Base-by-base conservation (phyloP, 2,113 vertebrate species). In the Neotoma lepida region DNA sequence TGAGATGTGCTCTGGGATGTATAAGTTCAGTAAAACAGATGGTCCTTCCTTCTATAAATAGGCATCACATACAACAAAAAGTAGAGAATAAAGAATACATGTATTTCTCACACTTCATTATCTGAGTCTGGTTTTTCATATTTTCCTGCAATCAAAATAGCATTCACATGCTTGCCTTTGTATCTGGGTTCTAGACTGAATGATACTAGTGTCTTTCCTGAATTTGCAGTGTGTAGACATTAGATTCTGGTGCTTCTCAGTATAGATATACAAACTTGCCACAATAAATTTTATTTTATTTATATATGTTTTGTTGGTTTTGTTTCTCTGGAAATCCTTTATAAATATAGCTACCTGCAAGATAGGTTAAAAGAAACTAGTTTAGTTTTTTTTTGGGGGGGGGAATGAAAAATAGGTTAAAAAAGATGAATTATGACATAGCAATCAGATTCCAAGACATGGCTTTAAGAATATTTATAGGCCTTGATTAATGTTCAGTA, bases 131-230 rank as follows among this genome's bases (percentile, higher is more conserved):
- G 33, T 6, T 41, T 51, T 74, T 61, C 26, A 51, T 58, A 6
- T 70, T 82, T 66, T 81, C 13, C 44, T 51, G 2, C 6, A 9
- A 41, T 56, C 77, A 49, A 12, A 58, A 9, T 64, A 46, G 3
- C 0, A 28, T 33, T 82, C 6, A 26, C 4, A 6, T 77, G 4
- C 15, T 35, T 33, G 22, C 6, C 44, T 35, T 33, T 30, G 7
- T 33, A 9, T 86, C 49, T 35, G 13, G 30, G 18, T 9, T 64
- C 71, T 9, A 68, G 6, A 68, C 20, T 56, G 3, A 64, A 61
- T 44, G 58, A 24, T 1, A 28, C 1, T 9, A 30, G 2, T 46
- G 15, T 7, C 6, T 86, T n/a, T 5, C 2, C 14, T 9, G 6
- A 24, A 18, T 66, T 61, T n/a, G 2, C 33, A 33, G 3, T 20